Evolutionary conservation across 2,888 invertebrate species (phyloP).

Genomic region (Branchipolynoe longqiensis): DNA sequence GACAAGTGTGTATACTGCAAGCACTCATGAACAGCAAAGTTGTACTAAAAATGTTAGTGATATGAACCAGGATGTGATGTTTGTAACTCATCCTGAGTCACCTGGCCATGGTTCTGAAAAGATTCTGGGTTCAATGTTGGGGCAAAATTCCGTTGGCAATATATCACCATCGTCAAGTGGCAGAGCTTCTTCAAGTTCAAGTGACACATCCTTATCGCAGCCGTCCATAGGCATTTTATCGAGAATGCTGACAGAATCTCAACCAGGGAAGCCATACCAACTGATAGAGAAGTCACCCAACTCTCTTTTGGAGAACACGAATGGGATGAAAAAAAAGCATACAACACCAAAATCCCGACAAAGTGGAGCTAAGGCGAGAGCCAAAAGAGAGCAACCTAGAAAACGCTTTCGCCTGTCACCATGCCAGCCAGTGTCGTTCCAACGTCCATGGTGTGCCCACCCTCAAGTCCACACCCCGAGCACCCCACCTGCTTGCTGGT

Average conservation of each 20-base stretch:
- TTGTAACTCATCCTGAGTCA: too few relatives aligned
- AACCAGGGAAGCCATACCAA: not conserved
- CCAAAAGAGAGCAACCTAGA: not conserved
- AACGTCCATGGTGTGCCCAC: not conserved
- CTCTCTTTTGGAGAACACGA: not conserved
- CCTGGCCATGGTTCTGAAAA: too few relatives aligned
- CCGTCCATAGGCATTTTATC: too few relatives aligned
- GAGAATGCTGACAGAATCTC: not conserved
- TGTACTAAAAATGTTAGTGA: too few relatives aligned
- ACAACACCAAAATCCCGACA: not conserved
- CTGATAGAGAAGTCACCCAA: not conserved
- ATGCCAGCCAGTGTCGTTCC: constrained; percentile 14
- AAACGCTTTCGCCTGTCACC: not conserved
- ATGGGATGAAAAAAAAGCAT: not conserved
- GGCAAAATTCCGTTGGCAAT: too few relatives aligned
- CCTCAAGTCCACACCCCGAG: not conserved
- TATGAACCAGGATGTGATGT: too few relatives aligned
- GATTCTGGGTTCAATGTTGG: too few relatives aligned
- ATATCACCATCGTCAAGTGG: too few relatives aligned
- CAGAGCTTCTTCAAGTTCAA: too few relatives aligned
- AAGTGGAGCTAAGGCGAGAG: not conserved
- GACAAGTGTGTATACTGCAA: too few relatives aligned
- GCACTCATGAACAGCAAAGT: too few relatives aligned
- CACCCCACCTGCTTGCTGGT: constrained; percentile 11
- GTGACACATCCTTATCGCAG: too few relatives aligned